Conservation (phyloP, 2,113 vertebrate genomes). For the Callionymus lyra region DNA sequence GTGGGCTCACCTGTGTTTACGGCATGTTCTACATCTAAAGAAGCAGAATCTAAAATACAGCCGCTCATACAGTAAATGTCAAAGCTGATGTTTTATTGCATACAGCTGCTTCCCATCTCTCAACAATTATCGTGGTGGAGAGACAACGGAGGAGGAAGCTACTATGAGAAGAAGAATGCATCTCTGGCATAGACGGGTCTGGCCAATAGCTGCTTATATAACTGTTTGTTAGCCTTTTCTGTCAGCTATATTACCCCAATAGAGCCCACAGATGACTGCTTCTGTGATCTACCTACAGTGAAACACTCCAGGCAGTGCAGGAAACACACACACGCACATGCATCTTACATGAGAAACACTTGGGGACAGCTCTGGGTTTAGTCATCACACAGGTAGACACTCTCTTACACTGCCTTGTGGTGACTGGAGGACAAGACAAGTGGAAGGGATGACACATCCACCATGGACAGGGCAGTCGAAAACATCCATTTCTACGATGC, state of each 20-base stretch:
- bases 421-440: conserved; percentile 75
- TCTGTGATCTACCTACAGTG: conserved; percentile 11
- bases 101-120: no score
- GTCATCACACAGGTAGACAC: conserved; percentile 86
- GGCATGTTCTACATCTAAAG: neutral
- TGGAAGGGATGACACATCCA: conserved; percentile 41
- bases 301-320: conserved; percentile 20
- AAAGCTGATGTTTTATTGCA: neutral
- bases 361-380: conserved; percentile 75
- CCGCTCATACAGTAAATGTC: neutral
- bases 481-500: no score
- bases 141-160: no score
- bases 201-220: conserved; percentile 21
- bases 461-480: neutral
- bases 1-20: conserved; percentile 19
- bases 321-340: conserved; percentile 33
- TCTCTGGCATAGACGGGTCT: neutral
- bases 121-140: no score
- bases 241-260: no score
- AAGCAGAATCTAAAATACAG: no score
- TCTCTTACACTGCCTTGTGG: conserved; percentile 80
- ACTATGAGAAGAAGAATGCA: no score
- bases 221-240: conserved; percentile 4
- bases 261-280: conserved; percentile 21
- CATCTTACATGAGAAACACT: conserved; percentile 85